Evolutionary conservation across 2,797 vertebrate genomes (phyloP).

Genomic region (Macrochelys suwanniensis): DNA sequence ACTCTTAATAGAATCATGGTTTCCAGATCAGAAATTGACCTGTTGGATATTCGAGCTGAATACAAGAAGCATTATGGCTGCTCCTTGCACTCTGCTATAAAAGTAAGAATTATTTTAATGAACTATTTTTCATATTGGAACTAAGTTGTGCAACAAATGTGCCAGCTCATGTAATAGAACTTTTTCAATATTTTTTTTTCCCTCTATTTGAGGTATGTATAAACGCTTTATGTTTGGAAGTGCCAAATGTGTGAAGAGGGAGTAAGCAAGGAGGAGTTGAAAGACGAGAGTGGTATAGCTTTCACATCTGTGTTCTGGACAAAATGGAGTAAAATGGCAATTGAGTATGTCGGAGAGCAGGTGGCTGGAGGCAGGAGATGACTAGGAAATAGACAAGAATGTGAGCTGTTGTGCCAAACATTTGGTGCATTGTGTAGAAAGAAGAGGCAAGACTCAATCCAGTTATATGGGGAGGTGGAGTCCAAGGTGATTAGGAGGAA

Average conservation of each 20-base stretch:
- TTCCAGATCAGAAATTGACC: slow-evolving; percentile 89
- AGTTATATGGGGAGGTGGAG: neutral
- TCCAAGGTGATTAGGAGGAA: neutral
- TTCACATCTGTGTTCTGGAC: neutral
- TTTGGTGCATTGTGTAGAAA: neutral
- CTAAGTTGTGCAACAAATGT: neutral
- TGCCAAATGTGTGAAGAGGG: neutral
- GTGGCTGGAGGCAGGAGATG: neutral
- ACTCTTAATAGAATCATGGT: slow-evolving; percentile 88
- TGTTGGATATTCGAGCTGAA: slow-evolving; percentile 89
- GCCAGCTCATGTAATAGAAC: neutral
- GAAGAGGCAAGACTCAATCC: neutral
- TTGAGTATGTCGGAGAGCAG: neutral
- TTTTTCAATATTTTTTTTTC: neutral
- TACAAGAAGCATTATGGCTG: slow-evolving; percentile 88
- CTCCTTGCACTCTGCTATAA: slow-evolving; percentile 85
- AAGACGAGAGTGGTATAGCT: neutral
- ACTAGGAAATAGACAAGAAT: neutral
- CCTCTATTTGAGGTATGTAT: neutral
- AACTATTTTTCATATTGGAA: neutral
- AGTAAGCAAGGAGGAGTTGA: neutral
- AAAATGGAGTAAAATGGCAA: neutral
- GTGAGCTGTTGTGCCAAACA: neutral
- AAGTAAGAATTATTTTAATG: slow-evolving; percentile 78
- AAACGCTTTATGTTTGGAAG: neutral